Evolutionary conservation across 2,797 vertebrate species (phyloP), one percentile per base, ranked within the genome.

Genomic region (Lacerta bilineata): DNA sequence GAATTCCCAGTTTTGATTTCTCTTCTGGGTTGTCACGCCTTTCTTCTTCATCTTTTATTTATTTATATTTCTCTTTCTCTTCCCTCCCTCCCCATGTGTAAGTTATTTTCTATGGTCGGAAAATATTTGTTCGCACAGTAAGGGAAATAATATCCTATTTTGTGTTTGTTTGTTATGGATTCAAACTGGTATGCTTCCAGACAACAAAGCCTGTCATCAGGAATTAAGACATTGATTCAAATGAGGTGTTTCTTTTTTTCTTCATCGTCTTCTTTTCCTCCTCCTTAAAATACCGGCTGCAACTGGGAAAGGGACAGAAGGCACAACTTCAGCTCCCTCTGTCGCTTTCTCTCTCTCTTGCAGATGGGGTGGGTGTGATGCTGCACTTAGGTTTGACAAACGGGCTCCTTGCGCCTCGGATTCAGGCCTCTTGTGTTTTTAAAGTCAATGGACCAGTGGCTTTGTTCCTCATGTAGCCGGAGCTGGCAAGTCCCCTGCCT

Each of bases 81-180:
- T 1, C 71, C 91, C 91, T 92, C 93, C 87, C 91, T 92, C 84
- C 90, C 93, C 94, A 95, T 91, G 89, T 93, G 95, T 96, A 97
- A 95, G 91, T 91, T 90, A 94, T 97, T 98, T 97, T 96, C 94
- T 95, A 89, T 96, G 96, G 95, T 97, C 96, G 94, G 95, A 97
- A 97, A 95, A 96, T 88, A 93, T 97, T 96, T 96, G 96, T 97
- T 97, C 90, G 91, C 95, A 84, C 94, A 93, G 93, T 94, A 95
- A 96, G 96, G 97, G 96, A 97, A 97, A 96, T 97, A 95, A 97
- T 97, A 94, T 96, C 92, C 94, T 94, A 15, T 97, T 97, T 97
- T 94, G 77, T 85, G 97, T 96, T 93, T 93, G 93, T 11, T 93
- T 93, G 94, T 92, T 95, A 93, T 88, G 96, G 94, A 87, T 96